Conservation (phyloP, 23 tunicate genomes). For the Botrylloides violaceus region DNA sequence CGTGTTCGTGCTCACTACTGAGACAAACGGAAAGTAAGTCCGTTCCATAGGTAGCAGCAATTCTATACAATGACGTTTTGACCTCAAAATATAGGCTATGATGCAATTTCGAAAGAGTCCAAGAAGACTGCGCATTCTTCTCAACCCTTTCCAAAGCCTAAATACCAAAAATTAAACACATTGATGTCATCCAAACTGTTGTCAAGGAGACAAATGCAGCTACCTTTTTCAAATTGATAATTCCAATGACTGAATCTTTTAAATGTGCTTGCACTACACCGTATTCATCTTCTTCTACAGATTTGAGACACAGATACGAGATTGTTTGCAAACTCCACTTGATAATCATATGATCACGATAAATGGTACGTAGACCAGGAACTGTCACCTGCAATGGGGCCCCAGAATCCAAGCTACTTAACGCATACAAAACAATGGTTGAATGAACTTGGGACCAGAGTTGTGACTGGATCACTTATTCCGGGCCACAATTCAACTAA, state of each 20-base stretch:
- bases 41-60: conserved; percentile 11
- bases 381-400: too few relatives aligned
- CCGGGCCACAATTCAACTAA: too few relatives aligned
- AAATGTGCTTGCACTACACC: conserved; percentile 72
- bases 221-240: conserved; percentile 44
- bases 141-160: neutral
- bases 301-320: conserved; percentile 42
- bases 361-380: conserved; percentile 40
- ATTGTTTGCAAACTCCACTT: conserved; percentile 57
- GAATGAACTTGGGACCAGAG: too few relatives aligned
- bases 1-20: neutral
- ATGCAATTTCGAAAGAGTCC: neutral
- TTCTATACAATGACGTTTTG: conserved; percentile 14
- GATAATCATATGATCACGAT: conserved; percentile 34
- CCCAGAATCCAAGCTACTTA: too few relatives aligned
- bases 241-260: conserved; percentile 30
- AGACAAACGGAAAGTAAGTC: neutral
- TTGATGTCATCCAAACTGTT: too few relatives aligned
- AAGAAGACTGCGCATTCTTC: conserved; percentile 7
- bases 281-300: conserved; percentile 52
- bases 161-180: neutral
- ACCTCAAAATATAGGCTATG: neutral
- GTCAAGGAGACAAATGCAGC: too few relatives aligned
- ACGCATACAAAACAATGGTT: too few relatives aligned
- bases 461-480: too few relatives aligned